Base-by-base conservation (phyloP, 2,888 invertebrate genomes). In the Calameuta pallipes region DNA sequence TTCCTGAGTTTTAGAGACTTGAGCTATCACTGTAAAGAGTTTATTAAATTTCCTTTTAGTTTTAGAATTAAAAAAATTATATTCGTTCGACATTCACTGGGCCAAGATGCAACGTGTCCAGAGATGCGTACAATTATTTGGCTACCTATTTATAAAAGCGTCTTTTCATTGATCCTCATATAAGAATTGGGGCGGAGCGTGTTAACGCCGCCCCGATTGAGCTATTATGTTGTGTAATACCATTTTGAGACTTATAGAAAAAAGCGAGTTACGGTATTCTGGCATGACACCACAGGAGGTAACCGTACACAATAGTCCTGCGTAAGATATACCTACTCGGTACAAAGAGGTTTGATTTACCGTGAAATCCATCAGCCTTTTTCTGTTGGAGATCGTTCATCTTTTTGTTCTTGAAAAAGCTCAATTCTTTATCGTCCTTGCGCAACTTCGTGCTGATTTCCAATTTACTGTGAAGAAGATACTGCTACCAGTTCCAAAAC, bases 241-340 rank as follows among this genome's bases (percentile, higher is more conserved):
- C 80, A 85, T 85, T 85, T 84, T 74, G 76, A 79, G 81, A 82
- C 85, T 76, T 77, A 80, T 73, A 74, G 77, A 76, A 80, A 80
- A 77, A 75, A 78, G 81, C 74, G 73, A 80, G 77, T 37, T 79
- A 69, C 73, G 78, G 76, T 77, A 56, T 84, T 84, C 83, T 84
- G 85, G 83, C 86, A 85, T 87, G 85, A 89, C 89, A 89, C 89
- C 88, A 79, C 89, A 87, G 89, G 89, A 90, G 87, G 88, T 87
- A 85, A 82, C 79, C 74, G 69, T 69, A 77, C 37, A 87, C 84
- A 87, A 87, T 85, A 75, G 80, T 70, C 71, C 85, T 85, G 84
- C 86, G 85, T 82, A 84, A 84, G 82, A 79, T 75, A 79, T 75
- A 73, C 75, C 76, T 73, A 75, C 70, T 70, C 76, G 78, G 75